Base-by-base conservation (phyloP, 1,140 invertebrate species). In the Bombyx mandarina region DNA sequence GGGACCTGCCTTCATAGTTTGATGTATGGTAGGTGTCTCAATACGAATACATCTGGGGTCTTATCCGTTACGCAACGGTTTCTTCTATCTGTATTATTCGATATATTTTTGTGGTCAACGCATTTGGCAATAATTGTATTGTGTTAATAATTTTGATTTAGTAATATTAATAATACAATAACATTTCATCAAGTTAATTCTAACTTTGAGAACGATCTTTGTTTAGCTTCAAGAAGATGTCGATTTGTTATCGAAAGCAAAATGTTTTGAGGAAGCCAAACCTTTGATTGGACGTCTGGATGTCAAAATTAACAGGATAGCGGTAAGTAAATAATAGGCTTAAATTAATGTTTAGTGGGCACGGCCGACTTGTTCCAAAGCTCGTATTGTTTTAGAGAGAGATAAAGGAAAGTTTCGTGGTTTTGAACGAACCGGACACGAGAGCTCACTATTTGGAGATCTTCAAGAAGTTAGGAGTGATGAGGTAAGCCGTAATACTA, bases 351-450 rank as follows among this genome's bases (percentile, higher is more conserved):
- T 52, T 66, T 61, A 47, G 43, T 42, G 1, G 45, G 47, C 12
- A 22, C 26, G 43, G 7, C 6, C 18, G 8, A 57, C n/a, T 57
- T 47, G 50, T 56, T 53, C 12, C 53, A 18, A 22, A 54, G 7
- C 45, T 54, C 9, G 12, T 54, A 61, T 53, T 35, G 57, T 65
- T 57, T 10, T 51, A 84, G 77, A 73, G 82, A 83, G 82, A 86
- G 76, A 85, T 82, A 71, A 88, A 79, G 63, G 86, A 77, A 71
- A 88, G 77, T 77, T 85, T 78, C 61, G 77, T 82, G 12, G 57
- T 77, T 54, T 50, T 82, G 47, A 74, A 57, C 57, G 70, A 62
- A 22, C 66, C 59, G 35, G 63, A 66, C 51, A 67, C 71, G 54
- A 66, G 55, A 54, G 62, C 45, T 35, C 63, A 77, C 54, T 88